Percentiles rank a stretch among this genome's conserved stretches.
These are phyloP conservation scores for Ophiodon elongatus DNA, from an alignment of 2,113 vertebrate genomes.

Conservation along the genomic window DNA sequence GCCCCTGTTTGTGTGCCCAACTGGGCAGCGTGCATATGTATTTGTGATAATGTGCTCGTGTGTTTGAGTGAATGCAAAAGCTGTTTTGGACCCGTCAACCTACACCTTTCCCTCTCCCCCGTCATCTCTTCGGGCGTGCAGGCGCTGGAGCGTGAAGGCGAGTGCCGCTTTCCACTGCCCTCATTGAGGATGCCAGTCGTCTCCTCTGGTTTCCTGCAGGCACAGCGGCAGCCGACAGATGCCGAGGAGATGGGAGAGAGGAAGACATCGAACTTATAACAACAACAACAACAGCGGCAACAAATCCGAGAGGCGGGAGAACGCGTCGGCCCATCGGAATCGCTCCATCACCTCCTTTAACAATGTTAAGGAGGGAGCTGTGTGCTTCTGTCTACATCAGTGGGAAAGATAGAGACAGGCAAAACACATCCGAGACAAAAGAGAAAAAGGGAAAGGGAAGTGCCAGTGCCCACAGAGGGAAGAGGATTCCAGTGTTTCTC, in stretches of 20 bases:
- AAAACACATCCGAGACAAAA: conserved; percentile 32
- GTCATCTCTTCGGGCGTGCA: conserved; percentile 75
- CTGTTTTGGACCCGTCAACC: conserved; percentile 64
- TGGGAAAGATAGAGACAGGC: conserved; percentile 2
- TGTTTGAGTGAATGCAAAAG: conserved; percentile 54
- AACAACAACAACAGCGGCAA: conserved; percentile 61
- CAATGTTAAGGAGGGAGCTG: conserved; percentile 29
- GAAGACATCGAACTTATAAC: conserved; percentile 63
- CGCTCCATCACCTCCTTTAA: conserved; percentile 59
- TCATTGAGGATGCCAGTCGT: conserved; percentile 75
- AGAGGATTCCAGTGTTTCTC: conserved; percentile 38
- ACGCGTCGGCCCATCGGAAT: conserved; percentile 47
- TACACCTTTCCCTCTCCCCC: conserved; percentile 75
- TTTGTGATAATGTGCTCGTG: conserved; percentile 51
- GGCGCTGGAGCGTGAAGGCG: conserved; percentile 71
- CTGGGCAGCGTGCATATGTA: conserved; percentile 36
- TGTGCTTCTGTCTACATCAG: conserved; percentile 15
- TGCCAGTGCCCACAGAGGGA: conserved; percentile 37
- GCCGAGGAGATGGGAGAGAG: conserved; percentile 53
- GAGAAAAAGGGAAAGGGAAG: conserved; percentile 19
- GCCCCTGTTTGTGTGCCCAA: conserved; percentile 10
- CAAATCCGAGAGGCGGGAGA: conserved; percentile 55
- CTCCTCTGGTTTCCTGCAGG: conserved; percentile 72
- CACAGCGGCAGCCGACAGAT: conserved; percentile 61
- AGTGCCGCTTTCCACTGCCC: conserved; percentile 44